Base-by-base conservation (phyloP, 2,888 invertebrate species). In the Melanargia galathea region DNA sequence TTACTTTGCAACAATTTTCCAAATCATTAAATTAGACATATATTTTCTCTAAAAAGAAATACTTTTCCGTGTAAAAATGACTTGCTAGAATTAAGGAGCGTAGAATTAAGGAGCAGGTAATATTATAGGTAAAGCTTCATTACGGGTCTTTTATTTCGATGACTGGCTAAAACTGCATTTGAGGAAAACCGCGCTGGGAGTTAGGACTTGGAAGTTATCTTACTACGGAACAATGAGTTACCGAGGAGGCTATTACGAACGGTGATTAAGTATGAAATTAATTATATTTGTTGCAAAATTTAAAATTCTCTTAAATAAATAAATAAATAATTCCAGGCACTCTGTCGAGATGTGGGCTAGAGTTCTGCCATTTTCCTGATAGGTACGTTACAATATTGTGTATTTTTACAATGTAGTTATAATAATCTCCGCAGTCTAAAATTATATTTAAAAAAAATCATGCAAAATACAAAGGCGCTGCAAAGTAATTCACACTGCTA, bases 101-200 rank as follows among this genome's bases (percentile, higher is more conserved):
- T 26, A 24, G 13, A 18, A 38, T n/a, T n/a, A n/a, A 13, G 1
- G n/a, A 38, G 38, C 11, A 11, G n/a, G n/a, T n/a, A n/a, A n/a
- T n/a, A n/a, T 10, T 24, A 6, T 13, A 24, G 6, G 1, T 48
- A 6, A 1, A 6, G 22, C 6, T n/a, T 5, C 1, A n/a, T 24
- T 24, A 24, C 10, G 7, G 18, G 2, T 48, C 48, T 48, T 24
- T 56, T 43, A 40, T 20, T 57, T 57, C 45, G 33, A 57, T 57
- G 57, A 57, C 57, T 57, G 46, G 57, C 46, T 57, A 46, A 57
- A 57, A 57, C n/a, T 30, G 18, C 13, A 46, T 57, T 46, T 33
- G 33, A 46, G 57, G 57, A 57, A 57, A 57, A 57, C 57, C 57
- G 18, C 46, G n/a, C 20, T 46, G 10, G 16, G 6, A 18, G 18